phyloP scores from a whole-genome alignment of 2,113 vertebrate species.

The Chlamydotis undulata region DNA sequence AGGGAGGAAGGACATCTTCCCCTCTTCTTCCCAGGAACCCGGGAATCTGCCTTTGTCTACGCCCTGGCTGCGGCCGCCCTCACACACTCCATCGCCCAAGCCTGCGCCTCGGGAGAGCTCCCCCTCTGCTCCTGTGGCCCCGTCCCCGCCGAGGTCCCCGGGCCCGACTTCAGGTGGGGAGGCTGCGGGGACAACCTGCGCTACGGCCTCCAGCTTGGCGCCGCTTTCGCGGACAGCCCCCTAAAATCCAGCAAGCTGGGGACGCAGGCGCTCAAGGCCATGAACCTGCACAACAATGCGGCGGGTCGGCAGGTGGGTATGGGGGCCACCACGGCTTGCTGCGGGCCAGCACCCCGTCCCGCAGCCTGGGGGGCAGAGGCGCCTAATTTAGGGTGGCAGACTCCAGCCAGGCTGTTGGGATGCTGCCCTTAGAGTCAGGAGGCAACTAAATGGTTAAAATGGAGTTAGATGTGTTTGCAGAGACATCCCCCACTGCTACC shows the following conservation, averaged over 20 bases:
- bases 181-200: conserved; percentile 80
- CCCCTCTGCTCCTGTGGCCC: conserved; percentile 77
- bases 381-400: neutral
- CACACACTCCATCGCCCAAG: conserved; percentile 70
- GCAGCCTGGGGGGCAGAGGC: neutral
- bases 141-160: conserved; percentile 62
- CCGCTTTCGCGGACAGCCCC: conserved; percentile 74
- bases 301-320: conserved; percentile 72
- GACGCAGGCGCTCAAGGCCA: conserved; percentile 45
- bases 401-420: neutral
- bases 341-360: neutral
- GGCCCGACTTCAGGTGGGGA: conserved; percentile 75
- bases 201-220: conserved; percentile 79
- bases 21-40: conserved; percentile 65
- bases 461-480: neutral
- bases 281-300: conserved; percentile 78
- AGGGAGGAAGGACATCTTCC: neutral
- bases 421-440: neutral
- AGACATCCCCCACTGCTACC: neutral
- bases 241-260: conserved; percentile 60
- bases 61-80: conserved; percentile 73
- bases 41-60: conserved; percentile 78
- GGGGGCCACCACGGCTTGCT: fast-evolving
- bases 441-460: neutral
- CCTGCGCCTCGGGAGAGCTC: conserved; percentile 75